These are phyloP conservation scores for Paramormyrops hopkinsi DNA, from an alignment of 2,797 vertebrate species.

Conservation along the genomic window DNA sequence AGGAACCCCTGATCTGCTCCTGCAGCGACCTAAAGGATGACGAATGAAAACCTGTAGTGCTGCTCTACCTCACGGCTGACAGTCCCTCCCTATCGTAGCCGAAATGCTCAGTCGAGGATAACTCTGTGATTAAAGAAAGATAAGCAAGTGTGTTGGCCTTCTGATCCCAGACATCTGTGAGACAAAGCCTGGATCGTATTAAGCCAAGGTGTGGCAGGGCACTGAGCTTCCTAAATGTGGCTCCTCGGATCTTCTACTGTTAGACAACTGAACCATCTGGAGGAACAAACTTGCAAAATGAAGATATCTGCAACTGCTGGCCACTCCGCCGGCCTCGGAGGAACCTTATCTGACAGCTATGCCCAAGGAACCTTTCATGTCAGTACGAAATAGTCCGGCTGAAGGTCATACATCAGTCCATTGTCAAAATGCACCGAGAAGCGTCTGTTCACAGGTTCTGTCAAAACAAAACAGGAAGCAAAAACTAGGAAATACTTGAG, in stretches of 20 bases:
- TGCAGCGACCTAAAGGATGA: background rate
- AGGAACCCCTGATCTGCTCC: background rate
- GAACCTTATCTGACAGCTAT: background rate
- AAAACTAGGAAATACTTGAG: background rate
- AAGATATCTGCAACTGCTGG: background rate
- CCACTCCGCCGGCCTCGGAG: background rate
- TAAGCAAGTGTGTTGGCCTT: constrained; percentile 9
- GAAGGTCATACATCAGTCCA: background rate
- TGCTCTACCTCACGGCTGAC: background rate
- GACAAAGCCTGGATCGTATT: background rate
- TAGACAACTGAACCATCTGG: background rate
- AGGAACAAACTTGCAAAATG: background rate
- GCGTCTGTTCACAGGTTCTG: background rate
- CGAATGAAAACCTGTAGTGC: background rate
- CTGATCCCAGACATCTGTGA: constrained; percentile 15
- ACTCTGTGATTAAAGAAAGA: constrained; percentile 2
- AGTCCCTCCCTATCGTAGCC: background rate
- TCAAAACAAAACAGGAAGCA: background rate
- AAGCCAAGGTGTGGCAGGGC: too few relatives aligned
- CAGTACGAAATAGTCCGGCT: background rate
- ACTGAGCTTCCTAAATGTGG: background rate
- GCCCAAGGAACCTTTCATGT: background rate
- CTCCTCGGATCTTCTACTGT: background rate
- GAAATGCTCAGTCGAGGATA: background rate
- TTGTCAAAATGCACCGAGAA: background rate